Conservation (phyloP, 2,113 vertebrate genomes). For the Murina feae region DNA sequence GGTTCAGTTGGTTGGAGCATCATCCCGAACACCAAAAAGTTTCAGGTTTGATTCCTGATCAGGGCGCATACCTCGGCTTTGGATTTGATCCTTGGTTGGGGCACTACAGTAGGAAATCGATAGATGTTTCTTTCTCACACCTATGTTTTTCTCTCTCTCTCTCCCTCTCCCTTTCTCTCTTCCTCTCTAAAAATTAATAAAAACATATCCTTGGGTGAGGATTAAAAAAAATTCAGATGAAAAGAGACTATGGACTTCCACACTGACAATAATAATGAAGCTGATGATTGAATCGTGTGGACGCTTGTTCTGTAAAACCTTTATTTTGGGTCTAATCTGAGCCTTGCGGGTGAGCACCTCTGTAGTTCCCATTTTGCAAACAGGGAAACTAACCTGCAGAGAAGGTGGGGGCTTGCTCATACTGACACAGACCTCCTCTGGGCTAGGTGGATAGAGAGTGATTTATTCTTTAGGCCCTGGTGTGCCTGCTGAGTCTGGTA, state of each 20-base stretch:
- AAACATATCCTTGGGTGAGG: background rate
- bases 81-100: background rate
- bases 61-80: background rate
- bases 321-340: background rate
- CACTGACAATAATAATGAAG: background rate
- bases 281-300: background rate
- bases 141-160: background rate
- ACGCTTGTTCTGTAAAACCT: background rate
- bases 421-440: background rate
- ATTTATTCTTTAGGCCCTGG: background rate
- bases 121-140: background rate
- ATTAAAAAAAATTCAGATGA: background rate
- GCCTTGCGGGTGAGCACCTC: background rate
- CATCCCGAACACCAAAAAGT: background rate
- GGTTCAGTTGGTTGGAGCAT: background rate
- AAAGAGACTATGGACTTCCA: background rate
- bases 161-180: no score
- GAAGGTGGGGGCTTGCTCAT: background rate
- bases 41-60: background rate
- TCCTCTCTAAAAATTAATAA: background rate
- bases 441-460: background rate
- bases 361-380: background rate
- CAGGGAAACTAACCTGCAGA: background rate
- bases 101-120: background rate
- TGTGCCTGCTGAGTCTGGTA: background rate